Conservation (phyloP, 2,797 vertebrate genomes). For the Melanotaenia pygmaea region DNA sequence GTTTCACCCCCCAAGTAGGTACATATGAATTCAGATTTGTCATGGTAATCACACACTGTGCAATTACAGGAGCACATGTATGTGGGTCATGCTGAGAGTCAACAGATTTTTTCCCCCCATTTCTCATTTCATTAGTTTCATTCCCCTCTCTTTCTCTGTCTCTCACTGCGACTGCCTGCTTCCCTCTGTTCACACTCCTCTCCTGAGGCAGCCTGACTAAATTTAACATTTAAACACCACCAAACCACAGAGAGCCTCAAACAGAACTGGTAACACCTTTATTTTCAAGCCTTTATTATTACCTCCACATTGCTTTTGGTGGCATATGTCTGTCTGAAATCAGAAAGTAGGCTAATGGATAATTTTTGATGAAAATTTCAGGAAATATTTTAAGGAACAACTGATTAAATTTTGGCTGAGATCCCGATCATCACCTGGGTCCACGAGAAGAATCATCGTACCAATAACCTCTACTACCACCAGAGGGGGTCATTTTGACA, state of each 20-base stretch:
- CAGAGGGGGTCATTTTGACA: too few species aligned
- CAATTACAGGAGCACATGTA: slow-evolving; percentile 39
- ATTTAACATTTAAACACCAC: slow-evolving; percentile 53
- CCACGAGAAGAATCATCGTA: too few species aligned
- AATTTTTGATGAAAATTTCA: too few species aligned
- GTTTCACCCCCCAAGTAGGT: slow-evolving; percentile 4
- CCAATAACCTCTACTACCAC: too few species aligned
- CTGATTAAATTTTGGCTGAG: too few species aligned
- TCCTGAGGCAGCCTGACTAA: slow-evolving; percentile 44
- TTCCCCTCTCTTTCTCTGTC: slow-evolving; percentile 16
- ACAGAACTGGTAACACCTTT: background rate
- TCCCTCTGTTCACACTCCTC: slow-evolving; percentile 39
- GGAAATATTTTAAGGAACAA: too few species aligned
- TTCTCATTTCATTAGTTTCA: slow-evolving; percentile 62
- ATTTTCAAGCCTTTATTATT: background rate
- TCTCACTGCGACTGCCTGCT: slow-evolving; percentile 41
- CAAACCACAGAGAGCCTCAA: slow-evolving; percentile 12
- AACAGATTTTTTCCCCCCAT: slow-evolving; percentile 5
- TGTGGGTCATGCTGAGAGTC: slow-evolving; percentile 52
- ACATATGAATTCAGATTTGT: slow-evolving; percentile 21
- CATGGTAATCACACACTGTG: slow-evolving; percentile 44
- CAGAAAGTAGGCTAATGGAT: too few species aligned
- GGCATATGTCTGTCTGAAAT: too few species aligned
- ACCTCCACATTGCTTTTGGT: too few species aligned
- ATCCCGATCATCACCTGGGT: too few species aligned